Percentiles rank a stretch among this genome's conserved stretches.
Conservation (phyloP, 2,888 invertebrate genomes). For the Meteorus cinctellus region DNA sequence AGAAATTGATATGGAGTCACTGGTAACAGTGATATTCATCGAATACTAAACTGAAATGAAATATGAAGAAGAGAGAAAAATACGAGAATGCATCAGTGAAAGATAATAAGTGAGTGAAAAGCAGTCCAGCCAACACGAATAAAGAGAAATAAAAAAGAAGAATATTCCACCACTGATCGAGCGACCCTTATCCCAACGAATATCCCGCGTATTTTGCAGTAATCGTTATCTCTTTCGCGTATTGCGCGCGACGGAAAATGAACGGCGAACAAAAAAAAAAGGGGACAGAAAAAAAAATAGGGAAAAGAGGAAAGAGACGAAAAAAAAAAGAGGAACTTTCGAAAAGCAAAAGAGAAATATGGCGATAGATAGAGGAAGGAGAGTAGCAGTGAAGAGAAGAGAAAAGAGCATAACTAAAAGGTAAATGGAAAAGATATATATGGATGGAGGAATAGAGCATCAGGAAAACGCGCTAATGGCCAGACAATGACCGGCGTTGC, state of each 20-base stretch:
- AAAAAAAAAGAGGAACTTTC: constrained; percentile 27
- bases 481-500: constrained; percentile 58
- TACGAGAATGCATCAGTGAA: not conserved
- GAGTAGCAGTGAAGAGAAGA: not conserved
- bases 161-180: constrained; percentile 24
- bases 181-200: constrained; percentile 36
- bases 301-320: constrained; percentile 10
- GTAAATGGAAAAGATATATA: constrained; percentile 20
- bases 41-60: not conserved
- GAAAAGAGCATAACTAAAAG: constrained; percentile 12
- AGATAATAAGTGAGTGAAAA: not conserved
- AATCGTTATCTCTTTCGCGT: constrained; percentile 40
- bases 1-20: too few relatives aligned
- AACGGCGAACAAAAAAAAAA: constrained; percentile 7
- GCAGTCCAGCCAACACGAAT: not conserved
- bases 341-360: constrained; percentile 23
- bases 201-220: constrained; percentile 37
- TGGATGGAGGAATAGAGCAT: constrained; percentile 19
- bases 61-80: not conserved
- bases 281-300: not conserved
- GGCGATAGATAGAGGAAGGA: not conserved
- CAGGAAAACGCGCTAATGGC: constrained; percentile 59
- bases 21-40: not conserved
- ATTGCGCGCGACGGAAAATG: constrained; percentile 33
- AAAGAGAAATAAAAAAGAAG: not conserved